phyloP scores from a whole-genome alignment of 2,888 invertebrate species.

The Sturmia bella region DNA sequence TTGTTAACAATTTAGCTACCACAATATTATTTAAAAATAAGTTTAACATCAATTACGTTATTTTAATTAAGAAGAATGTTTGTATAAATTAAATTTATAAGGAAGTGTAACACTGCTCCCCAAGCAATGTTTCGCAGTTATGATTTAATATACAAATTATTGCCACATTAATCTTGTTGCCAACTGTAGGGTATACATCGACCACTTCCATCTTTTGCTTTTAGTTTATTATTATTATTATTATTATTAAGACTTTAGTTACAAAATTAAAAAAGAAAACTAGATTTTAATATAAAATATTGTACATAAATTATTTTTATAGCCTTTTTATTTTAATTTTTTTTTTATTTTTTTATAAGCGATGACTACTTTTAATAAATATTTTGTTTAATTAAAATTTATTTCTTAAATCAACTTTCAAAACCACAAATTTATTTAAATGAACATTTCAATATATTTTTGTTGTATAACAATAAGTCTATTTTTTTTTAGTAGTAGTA shows the following conservation, averaged over 20 bases:
- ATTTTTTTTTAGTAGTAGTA: slow-evolving; percentile 39
- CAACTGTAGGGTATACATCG: not conserved
- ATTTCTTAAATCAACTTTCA: slow-evolving; percentile 21
- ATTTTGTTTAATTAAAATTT: slow-evolving; percentile 24
- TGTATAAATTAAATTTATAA: slow-evolving; percentile 4
- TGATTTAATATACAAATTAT: no score
- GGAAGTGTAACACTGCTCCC: no score
- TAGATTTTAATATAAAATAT: not conserved
- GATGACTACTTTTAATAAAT: not conserved
- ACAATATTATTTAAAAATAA: not conserved
- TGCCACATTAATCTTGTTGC: no score
- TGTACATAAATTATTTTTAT: slow-evolving; percentile 41
- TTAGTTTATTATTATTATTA: not conserved
- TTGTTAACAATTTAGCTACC: slow-evolving; percentile 37
- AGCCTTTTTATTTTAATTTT: slow-evolving; percentile 44
- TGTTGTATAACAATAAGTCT: slow-evolving; percentile 21
- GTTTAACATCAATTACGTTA: slow-evolving; percentile 4
- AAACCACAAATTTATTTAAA: slow-evolving; percentile 7
- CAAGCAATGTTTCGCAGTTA: no score
- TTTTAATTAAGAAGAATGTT: slow-evolving; percentile 32
- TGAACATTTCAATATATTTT: slow-evolving; percentile 11
- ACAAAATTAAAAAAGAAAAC: slow-evolving; percentile 11
- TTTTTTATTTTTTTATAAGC: not conserved
- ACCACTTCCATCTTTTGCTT: not conserved
- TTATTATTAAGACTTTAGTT: not conserved